These are phyloP conservation scores for Pseudomyrmex pallidus DNA, from an alignment of 1,140 invertebrate species.

Conservation along the genomic window DNA sequence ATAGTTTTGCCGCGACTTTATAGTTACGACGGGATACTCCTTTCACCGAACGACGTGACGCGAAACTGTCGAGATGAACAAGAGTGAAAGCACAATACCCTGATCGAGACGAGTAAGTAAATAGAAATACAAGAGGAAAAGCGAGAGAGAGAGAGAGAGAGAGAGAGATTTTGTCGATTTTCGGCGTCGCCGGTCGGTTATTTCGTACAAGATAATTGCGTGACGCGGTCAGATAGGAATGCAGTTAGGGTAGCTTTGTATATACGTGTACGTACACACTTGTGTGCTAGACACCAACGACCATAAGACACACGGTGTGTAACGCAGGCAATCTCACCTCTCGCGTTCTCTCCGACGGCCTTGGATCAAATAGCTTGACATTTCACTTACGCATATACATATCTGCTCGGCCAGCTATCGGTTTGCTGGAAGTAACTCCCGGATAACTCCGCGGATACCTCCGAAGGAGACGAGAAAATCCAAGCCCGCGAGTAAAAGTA, in stretches of 20 bases:
- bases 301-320: conserved; percentile 51
- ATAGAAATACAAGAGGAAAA: background rate
- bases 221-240: conserved; percentile 75
- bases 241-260: conserved; percentile 60
- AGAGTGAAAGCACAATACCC: background rate
- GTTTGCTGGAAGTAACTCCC: conserved; percentile 35
- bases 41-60: conserved; percentile 60
- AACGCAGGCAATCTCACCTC: conserved; percentile 72
- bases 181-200: background rate
- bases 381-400: conserved; percentile 77
- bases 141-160: background rate
- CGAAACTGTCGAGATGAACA: conserved; percentile 39
- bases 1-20: conserved; percentile 56
- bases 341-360: conserved; percentile 69
- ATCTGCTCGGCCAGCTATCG: conserved; percentile 65
- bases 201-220: conserved; percentile 66
- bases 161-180: background rate
- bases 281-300: conserved; percentile 49
- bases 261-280: conserved; percentile 26
- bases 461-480: conserved; percentile 17
- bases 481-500: background rate
- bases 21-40: conserved; percentile 49
- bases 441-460: conserved; percentile 26
- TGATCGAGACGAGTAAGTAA: too few species aligned
- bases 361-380: conserved; percentile 81